Evolutionary conservation across 2,888 invertebrate species (phyloP), one percentile per base, ranked within the genome.

Genomic region (Gastracanthus pulcherrimus): DNA sequence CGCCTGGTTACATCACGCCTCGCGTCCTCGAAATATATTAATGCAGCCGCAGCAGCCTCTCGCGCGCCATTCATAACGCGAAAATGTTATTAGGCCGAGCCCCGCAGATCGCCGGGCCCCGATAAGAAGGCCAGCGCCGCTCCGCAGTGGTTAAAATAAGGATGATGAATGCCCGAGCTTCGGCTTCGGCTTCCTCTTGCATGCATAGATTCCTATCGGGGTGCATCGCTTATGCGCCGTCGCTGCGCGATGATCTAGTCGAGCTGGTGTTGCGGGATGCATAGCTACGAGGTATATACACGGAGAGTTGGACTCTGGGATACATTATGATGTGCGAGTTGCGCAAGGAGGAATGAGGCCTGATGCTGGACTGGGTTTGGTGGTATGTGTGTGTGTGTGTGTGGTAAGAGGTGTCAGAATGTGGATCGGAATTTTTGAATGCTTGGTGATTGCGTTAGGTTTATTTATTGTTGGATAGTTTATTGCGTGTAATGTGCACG

Each of bases 21-120:
- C 26, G 11, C 41, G 23, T 55, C 55, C 55, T 55, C 55, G 26
- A 55, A 55, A 55, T 55, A 55, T 55, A 55, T 55, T 55, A 55
- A 55, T 55, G 55, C 55, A 55, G 23, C 55, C 11, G 86, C n/a
- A n/a, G n/a, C n/a, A n/a, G n/a, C n/a, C n/a, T 88, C 87, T 87
- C n/a, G 87, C 88, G 84, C 86, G 86, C 88, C 89, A 89, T 89
- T 89, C 89, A 89, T 89, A 89, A 89, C 87, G 88, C 87, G 87
- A 89, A n/a, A n/a, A 88, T 88, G 89, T 89, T 89, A 89, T 90
- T 89, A 89, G 55, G 89, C 75, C n/a, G n/a, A n/a, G n/a, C n/a
- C n/a, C n/a, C n/a, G 80, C 77, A 80, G 82, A 83, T 82, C 84
- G 70, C 81, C 72, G 76, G 81, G 79, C 71, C 71, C 71, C 55